Evolutionary conservation across 2,113 vertebrate species (phyloP).

Genomic region (Sturnira hondurensis): DNA sequence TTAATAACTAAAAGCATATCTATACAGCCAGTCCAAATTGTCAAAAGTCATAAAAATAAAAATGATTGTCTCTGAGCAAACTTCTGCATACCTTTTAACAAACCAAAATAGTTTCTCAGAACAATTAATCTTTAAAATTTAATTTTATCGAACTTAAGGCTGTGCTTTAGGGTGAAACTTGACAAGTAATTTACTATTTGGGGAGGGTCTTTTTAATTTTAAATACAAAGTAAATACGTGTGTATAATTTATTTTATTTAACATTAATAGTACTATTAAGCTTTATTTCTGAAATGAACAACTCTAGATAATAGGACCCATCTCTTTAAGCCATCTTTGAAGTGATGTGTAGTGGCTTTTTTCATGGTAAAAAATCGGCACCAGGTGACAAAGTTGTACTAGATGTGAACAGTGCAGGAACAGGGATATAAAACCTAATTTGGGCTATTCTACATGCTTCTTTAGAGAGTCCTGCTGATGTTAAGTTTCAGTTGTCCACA

Average conservation of each 20-base stretch:
- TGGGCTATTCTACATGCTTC: neutral
- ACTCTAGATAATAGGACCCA: neutral
- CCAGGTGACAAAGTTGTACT: neutral
- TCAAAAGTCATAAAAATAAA: neutral
- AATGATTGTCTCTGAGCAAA: neutral
- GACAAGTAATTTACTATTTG: neutral
- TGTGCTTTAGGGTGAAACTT: neutral
- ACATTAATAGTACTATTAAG: neutral
- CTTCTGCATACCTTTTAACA: neutral
- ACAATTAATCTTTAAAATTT: neutral
- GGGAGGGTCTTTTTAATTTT: neutral
- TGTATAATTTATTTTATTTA: neutral
- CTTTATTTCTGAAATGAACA: neutral
- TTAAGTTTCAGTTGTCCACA: neutral
- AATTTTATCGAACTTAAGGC: neutral
- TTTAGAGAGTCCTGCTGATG: neutral
- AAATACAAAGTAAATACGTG: neutral
- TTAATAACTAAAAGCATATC: neutral
- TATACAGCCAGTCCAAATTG: neutral
- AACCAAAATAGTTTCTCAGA: neutral
- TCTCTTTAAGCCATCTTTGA: neutral
- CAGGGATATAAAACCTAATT: neutral
- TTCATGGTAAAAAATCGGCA: neutral
- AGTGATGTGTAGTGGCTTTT: neutral
- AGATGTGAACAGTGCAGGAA: neutral